Percentiles rank a stretch among this genome's conserved stretches.
Conservation (phyloP, 2,888 invertebrate genomes). For the Sarcophaga caerulescens region DNA sequence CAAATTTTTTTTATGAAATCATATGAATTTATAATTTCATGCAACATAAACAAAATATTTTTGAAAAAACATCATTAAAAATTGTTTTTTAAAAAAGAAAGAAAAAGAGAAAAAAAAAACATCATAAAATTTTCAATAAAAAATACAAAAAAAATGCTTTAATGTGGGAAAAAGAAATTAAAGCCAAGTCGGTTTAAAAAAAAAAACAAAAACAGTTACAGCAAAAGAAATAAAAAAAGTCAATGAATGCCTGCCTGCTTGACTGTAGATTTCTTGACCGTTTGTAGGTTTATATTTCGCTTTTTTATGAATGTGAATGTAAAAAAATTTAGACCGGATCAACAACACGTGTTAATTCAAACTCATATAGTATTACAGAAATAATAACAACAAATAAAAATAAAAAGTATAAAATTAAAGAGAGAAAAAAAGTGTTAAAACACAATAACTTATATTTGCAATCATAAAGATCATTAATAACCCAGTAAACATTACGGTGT, state of each 20-base stretch:
- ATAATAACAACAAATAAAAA: background rate
- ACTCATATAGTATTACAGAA: background rate
- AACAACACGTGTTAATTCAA: constrained; percentile 62
- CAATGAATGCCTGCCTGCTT: background rate
- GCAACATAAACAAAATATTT: constrained; percentile 28
- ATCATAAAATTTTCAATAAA: constrained; percentile 14
- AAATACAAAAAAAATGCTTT: constrained; percentile 30
- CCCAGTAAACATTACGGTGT: background rate
- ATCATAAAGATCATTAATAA: background rate
- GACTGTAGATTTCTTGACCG: background rate
- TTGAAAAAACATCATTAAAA: background rate
- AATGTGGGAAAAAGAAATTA: constrained; percentile 67
- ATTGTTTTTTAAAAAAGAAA: background rate
- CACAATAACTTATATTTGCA: background rate
- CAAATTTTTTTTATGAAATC: constrained; percentile 9
- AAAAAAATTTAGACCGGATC: constrained; percentile 60
- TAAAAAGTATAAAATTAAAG: background rate
- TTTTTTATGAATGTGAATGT: background rate
- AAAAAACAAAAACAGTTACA: constrained; percentile 8
- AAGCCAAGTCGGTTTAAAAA: constrained; percentile 36
- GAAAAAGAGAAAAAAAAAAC: no score
- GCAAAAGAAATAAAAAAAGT: constrained; percentile 4
- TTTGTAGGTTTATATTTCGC: background rate
- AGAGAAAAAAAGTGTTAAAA: background rate
- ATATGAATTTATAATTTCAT: constrained; percentile 26